Base-by-base conservation (phyloP, 2,888 invertebrate genomes). In the Nomada lathburiana region DNA sequence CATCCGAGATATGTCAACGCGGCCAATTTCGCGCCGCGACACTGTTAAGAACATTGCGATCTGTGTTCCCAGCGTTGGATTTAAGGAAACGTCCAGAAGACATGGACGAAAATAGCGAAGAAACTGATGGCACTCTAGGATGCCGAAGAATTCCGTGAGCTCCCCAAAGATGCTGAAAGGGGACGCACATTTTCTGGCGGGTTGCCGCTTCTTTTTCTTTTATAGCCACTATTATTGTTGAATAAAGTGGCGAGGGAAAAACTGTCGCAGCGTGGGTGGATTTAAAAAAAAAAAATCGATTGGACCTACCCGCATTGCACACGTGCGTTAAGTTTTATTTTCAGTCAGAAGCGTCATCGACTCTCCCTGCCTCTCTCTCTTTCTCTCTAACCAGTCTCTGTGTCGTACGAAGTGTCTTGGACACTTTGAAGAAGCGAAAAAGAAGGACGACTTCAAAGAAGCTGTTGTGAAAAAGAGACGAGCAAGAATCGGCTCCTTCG, bases 291-390 rank as follows among this genome's bases (percentile, higher is more conserved):
- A 73, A 74, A 67, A 44, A 26, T n/a, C 36, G 18, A 64, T 26
- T 36, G 50, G 20, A 42, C 72, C 62, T 72, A 65, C 57, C 7
- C 44, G 2, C 29, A n/a, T 7, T 29, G 36, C 36, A 26, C 7
- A 50, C 63, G 72, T 55, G 11, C 20, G 65, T n/a, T 74, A 53
- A 77, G 20, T 76, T 69, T 76, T 79, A 79, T 76, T 76, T 71
- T 64, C 63, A 74, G 53, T 74, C 18, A 10, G 26, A 64, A 42
- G 18, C 77, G 77, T 74, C 65, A 62, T 60, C 65, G 59, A 52
- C 29, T 72, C 5, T 29, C 29, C 5, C 29, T 4, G 29, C 29
- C 36, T 36, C 36, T 9, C 36, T 5, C 36, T 36, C 36, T 36
- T 7, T 36, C n/a, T 65, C 65, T 72, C 52, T 73, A 77, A 59